Conservation (phyloP, 2,888 invertebrate genomes). For the Caenorhabditis sinica region DNA sequence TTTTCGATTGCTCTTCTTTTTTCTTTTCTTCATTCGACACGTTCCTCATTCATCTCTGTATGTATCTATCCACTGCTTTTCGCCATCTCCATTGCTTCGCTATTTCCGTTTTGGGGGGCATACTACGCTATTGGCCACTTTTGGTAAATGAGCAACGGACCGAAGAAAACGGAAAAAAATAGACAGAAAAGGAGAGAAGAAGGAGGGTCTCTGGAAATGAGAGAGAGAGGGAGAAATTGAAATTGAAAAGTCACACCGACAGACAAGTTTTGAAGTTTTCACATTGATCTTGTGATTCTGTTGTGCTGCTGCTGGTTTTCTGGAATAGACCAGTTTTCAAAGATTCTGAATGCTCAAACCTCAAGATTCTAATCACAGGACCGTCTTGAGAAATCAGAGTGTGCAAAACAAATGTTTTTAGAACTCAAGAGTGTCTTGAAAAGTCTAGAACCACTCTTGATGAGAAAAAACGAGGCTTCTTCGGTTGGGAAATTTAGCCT, state of each 20-base stretch:
- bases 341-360: too few relatives aligned
- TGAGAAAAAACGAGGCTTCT: too few relatives aligned
- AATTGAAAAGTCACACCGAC: constrained; percentile 42
- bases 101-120: constrained; percentile 41
- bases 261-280: constrained; percentile 31
- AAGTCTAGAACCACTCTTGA: too few relatives aligned
- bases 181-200: background rate
- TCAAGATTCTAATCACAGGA: too few relatives aligned
- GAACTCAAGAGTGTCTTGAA: too few relatives aligned
- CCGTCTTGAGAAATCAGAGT: too few relatives aligned
- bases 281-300: constrained; percentile 38
- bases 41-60: constrained; percentile 54
- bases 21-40: constrained; percentile 9
- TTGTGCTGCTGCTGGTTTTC: background rate
- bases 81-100: constrained; percentile 50
- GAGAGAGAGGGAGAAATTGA: constrained; percentile 20
- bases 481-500: too few relatives aligned
- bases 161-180: constrained; percentile 42
- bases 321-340: background rate
- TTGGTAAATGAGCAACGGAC: constrained; percentile 60
- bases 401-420: too few relatives aligned
- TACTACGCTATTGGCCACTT: constrained; percentile 15
- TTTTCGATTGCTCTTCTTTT: constrained; percentile 21
- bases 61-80: constrained; percentile 43
- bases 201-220: background rate